Evolutionary conservation across 1,140 invertebrate species (phyloP).

Genomic region (Thaumatotibia leucotreta): DNA sequence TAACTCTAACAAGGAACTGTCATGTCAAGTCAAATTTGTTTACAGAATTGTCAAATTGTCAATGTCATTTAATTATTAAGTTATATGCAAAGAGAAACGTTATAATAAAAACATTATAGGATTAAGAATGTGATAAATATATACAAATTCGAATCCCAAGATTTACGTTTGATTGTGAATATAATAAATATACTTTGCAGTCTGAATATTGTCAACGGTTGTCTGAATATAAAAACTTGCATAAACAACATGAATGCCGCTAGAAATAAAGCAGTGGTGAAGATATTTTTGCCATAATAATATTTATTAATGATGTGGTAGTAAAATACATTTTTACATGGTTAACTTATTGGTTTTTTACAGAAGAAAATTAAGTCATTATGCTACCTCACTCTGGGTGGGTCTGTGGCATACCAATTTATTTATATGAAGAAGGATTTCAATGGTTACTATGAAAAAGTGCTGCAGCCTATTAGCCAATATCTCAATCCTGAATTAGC

Average conservation of each 20-base stretch:
- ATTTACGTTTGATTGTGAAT: too few species aligned
- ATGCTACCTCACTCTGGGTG: slow-evolving; percentile 78
- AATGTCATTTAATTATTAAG: too few species aligned
- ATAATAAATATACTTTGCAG: too few species aligned
- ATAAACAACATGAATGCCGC: background rate
- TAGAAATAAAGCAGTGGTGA: background rate
- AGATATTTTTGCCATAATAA: background rate
- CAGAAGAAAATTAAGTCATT: slow-evolving; percentile 78
- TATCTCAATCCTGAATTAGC: slow-evolving; percentile 85
- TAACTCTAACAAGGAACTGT: too few species aligned
- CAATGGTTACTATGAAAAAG: slow-evolving; percentile 84
- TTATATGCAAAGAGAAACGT: too few species aligned
- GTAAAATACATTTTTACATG: background rate
- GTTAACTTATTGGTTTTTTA: slow-evolving; percentile 35
- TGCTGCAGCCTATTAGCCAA: slow-evolving; percentile 84
- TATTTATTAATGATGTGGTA: background rate
- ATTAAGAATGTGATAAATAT: too few species aligned
- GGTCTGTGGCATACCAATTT: slow-evolving; percentile 78
- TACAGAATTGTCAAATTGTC: too few species aligned
- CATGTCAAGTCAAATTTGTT: too few species aligned
- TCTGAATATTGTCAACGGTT: too few species aligned
- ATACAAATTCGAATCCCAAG: too few species aligned
- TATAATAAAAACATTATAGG: too few species aligned
- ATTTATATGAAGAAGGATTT: slow-evolving; percentile 83
- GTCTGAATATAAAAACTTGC: too few species aligned